Evolutionary conservation across 2,888 invertebrate genomes (phyloP), one percentile per base, ranked within the genome.

Genomic region (Ypsolopha sequella): DNA sequence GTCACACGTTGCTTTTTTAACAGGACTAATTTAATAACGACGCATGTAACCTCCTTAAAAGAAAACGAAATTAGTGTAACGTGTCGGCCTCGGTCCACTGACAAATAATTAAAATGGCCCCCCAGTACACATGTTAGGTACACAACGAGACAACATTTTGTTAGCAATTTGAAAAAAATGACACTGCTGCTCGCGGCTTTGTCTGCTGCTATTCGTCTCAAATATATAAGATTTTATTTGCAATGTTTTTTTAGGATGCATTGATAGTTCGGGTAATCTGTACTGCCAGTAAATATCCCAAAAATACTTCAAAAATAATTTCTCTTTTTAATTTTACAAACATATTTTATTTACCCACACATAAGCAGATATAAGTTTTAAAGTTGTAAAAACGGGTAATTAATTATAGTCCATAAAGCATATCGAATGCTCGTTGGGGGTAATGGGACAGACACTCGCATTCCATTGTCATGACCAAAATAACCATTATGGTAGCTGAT

Each of bases 401-500:
- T 79, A 80, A 80, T 80, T 73, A 73, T 74, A 65, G 65, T 66
- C 58, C 65, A 68, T 63, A 60, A 63, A 70, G 73, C 76, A 73
- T 73, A 76, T 78, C 76, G 76, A 70, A 70, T 24, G 24, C 65
- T 52, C 9, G 47, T 10, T 41, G 46, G 41, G 46, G 44, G 67
- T 70, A 68, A 75, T 71, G 74, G 77, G 70, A 73, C 70, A 77
- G 73, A 77, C 73, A 73, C 68, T 74, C 76, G 75, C 82, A 82
- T 82, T 73, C 78, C 81, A 80, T 80, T 79, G 80, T 80, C 75
- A 76, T 76, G 79, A 24, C 24, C 24, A 24, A 24, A 24, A 24
- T 81, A 79, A 76, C 82, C 80, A 43, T 14, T 81, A 24, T 3
- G 24, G 4, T 24, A 24, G 24, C 24, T 24, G 4, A 24, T 4